These are phyloP conservation scores for Phataginus tetradactyla DNA, from an alignment of 2,797 vertebrate species.

Conservation along the genomic window DNA sequence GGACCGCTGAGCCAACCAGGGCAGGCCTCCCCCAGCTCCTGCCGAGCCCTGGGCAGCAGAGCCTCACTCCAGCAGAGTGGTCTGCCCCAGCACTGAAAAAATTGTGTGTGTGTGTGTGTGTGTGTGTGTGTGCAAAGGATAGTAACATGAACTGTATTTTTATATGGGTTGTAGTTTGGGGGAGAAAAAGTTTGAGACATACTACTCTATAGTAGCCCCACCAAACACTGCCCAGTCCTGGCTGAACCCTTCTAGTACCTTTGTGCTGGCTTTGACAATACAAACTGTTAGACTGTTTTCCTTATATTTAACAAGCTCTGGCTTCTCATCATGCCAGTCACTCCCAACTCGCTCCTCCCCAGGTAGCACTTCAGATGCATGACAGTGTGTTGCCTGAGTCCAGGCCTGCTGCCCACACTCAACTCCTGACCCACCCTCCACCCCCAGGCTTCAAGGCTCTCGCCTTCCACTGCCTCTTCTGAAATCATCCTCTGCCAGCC, in stretches of 20 bases:
- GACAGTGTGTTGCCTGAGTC: background rate
- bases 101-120: background rate
- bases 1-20: fast-evolving
- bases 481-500: background rate
- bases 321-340: background rate
- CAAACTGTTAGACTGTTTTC: background rate
- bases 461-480: background rate
- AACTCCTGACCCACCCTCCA: background rate
- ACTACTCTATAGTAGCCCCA: background rate
- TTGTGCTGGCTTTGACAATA: background rate
- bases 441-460: background rate
- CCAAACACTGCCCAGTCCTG: background rate
- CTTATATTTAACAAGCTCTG: background rate
- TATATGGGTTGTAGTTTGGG: background rate
- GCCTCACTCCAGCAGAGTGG: background rate
- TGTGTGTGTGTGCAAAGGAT: background rate
- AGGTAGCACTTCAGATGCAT: background rate
- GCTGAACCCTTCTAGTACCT: background rate
- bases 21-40: background rate
- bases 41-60: background rate
- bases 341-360: too few relatives aligned
- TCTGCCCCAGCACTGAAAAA: background rate
- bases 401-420: background rate
- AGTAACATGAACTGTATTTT: background rate
- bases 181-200: background rate